Evolutionary conservation across 2,797 vertebrate species (phyloP).

Genomic region (Paramormyrops hopkinsi): DNA sequence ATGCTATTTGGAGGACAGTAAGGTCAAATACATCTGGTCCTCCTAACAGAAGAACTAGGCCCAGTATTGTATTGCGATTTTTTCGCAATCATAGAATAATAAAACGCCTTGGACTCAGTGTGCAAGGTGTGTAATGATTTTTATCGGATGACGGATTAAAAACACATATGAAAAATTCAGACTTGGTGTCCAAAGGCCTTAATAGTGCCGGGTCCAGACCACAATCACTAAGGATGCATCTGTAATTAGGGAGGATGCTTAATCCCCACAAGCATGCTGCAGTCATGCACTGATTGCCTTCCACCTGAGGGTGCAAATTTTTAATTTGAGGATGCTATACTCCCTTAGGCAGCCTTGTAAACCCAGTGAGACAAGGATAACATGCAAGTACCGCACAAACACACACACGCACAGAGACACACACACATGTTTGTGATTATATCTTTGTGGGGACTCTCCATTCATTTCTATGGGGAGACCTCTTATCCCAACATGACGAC

Average conservation of each 20-base stretch:
- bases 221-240: neutral
- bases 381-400: neutral
- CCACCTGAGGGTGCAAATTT: neutral
- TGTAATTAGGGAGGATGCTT: neutral
- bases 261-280: neutral
- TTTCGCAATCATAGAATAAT: neutral
- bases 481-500: neutral
- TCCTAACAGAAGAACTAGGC: neutral
- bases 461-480: neutral
- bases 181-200: neutral
- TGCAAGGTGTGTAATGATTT: neutral
- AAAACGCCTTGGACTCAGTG: neutral
- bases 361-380: neutral
- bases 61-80: neutral
- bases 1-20: neutral
- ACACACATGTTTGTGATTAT: neutral
- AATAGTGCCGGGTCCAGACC: neutral
- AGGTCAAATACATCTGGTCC: neutral
- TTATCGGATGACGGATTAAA: neutral
- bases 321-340: neutral
- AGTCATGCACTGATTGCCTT: neutral
- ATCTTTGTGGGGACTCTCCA: neutral
- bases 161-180: neutral
- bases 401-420: neutral
- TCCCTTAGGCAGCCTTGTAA: neutral